Base-by-base conservation (phyloP, 1,140 invertebrate species). In the Ericerus pela region DNA sequence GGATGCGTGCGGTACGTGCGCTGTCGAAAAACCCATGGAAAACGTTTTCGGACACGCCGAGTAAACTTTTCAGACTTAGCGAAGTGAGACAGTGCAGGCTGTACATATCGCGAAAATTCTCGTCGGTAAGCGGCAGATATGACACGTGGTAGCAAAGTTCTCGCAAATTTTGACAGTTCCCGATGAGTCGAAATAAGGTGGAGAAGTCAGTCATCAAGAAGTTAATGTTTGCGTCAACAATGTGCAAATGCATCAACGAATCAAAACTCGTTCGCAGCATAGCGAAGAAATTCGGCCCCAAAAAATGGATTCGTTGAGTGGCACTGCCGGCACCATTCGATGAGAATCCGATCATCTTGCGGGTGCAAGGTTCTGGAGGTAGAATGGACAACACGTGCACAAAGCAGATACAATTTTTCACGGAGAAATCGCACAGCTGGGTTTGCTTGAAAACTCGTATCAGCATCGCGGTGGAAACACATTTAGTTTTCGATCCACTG, bases 361-460 rank as follows among this genome's bases (percentile, higher is more conserved):
- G 41, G 3, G 16, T 22, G 26, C 18, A 16, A 2, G 41, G 41
- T 24, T 47, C 41, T 3, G 41, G 41, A 6, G 41, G 41, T 24
- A 47, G 18, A 47, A 47, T 47, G 11, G 41, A 47, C 26, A 47
- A 22, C 41, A 47, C 41, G 41, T 47, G 41, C 10, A 47, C 41
- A 16, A 47, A 47, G 26, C 41, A 47, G 10, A 24, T 47, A 22
- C 41, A 47, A 2, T 47, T 18, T 3, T 47, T 20, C 20, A 47
- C 26, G 41, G 41, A 47, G 14, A 47, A 47, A 10, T 24, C 20
- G 10, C 20, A 5, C 14, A 47, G 14, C 2, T 47, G 22, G 16
- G 41, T 47, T 47, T 24, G 22, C 8, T 24, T 10, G 20, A 47
- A 47, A 10, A 47, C 20, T 18, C 26, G 22, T 47, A 47, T 47